Evolutionary conservation across 2,113 vertebrate species (phyloP), one percentile per base, ranked within the genome.

Genomic region (Larimichthys crocea): DNA sequence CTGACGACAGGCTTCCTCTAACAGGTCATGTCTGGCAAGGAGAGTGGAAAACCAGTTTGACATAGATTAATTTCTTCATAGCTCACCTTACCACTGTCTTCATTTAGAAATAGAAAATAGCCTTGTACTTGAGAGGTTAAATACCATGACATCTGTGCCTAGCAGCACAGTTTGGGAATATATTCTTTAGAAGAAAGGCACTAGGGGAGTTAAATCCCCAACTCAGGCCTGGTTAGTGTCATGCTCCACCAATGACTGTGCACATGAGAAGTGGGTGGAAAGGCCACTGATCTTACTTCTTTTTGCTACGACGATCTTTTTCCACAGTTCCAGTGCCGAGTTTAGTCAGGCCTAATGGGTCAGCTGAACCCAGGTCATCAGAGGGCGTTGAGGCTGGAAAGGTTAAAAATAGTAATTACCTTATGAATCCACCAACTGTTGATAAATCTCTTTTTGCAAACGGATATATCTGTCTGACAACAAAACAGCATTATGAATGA

Each of bases 1-100:
- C 88, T 98, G 97, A 42, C 97, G 96, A 89, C 97, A 98, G 29
- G 97, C 97, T 77, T 98, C 97, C 83, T 98, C 97, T 65, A 98
- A 80, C 53, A 98, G 93, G 85, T 98, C 97, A 0, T 98, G 97
- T 73, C 97, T 98, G 89, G 60, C 60, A 82, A 55, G 61, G 50
- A 62, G 59, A 82, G 74, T 49, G 64, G 83, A 87, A 84, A 83
- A 71, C 3, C 71, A 3, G 22, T 77, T 79, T 80, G 59, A 75
- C 68, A 82, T 53, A 73, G 86, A 87, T 82, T 50, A 2, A 66
- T 77, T 81, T 83, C 66, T 81, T 79, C n/a, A 70, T 24, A 79
- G 85, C 55, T 85, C 82, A 79, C 60, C 44, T 86, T 53, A 82
- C 66, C 29, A 65, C 52, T 46, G 10, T 82, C 67, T 86, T 52